Evolutionary conservation across 2,797 vertebrate species (phyloP).

Genomic region (Antrozous pallidus): DNA sequence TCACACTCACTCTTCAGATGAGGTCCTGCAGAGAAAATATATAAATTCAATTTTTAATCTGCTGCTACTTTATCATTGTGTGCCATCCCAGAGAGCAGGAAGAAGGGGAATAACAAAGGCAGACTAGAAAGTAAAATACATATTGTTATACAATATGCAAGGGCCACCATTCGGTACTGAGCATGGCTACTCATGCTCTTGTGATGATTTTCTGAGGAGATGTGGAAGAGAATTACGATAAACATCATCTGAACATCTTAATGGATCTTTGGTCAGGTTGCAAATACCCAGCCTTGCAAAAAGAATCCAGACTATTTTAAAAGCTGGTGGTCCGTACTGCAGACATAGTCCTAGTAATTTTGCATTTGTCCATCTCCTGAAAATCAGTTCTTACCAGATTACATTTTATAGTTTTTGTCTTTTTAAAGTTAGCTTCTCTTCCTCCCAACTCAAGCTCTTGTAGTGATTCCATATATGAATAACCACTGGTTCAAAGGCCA

Average conservation of each 20-base stretch:
- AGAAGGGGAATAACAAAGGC: neutral
- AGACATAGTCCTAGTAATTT: neutral
- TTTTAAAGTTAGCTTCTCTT: too few relatives aligned
- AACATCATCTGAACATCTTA: neutral
- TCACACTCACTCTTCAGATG: neutral
- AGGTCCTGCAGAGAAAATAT: neutral
- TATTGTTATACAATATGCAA: accelerated
- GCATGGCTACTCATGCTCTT: neutral
- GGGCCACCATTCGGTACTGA: neutral
- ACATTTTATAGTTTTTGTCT: neutral
- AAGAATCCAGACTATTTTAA: neutral
- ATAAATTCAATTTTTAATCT: neutral
- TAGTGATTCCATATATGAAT: neutral
- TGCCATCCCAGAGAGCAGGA: accelerated
- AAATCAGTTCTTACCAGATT: neutral
- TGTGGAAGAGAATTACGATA: neutral
- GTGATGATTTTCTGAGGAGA: neutral
- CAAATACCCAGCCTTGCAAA: neutral
- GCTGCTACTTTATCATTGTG: neutral
- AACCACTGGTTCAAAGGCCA: neutral
- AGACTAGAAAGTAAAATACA: accelerated
- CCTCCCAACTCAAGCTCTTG: too few relatives aligned
- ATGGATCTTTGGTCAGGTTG: neutral
- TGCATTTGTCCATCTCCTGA: neutral
- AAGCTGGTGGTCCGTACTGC: neutral